Conservation (phyloP, 2,888 invertebrate genomes). For the Luperina testacea region DNA sequence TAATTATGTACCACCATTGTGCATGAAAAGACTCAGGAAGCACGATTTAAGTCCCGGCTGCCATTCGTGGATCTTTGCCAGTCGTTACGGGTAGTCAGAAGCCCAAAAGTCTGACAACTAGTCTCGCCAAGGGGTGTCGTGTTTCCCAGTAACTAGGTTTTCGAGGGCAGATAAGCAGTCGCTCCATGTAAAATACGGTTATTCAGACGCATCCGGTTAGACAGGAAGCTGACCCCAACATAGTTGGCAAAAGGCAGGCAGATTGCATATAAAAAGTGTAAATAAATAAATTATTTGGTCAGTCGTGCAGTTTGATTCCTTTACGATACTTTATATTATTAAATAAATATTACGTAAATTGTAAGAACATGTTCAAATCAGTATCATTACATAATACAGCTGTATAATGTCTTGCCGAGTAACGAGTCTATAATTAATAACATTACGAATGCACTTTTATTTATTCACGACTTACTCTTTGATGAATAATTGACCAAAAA, state of each 20-base stretch:
- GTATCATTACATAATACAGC: too few relatives aligned
- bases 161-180: not conserved
- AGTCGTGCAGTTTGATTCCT: not conserved
- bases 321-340: not conserved
- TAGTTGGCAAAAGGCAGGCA: too few relatives aligned
- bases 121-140: not conserved
- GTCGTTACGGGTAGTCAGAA: not conserved
- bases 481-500: conserved; percentile 37
- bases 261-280: not conserved
- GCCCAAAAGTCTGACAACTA: not conserved
- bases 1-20: not conserved
- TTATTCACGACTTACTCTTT: conserved; percentile 1
- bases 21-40: not conserved
- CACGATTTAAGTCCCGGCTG: not conserved
- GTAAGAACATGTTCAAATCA: not conserved
- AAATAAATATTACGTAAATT: not conserved
- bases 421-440: not conserved
- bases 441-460: conserved; percentile 6
- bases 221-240: too few relatives aligned
- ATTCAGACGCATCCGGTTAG: not conserved
- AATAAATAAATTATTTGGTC: not conserved
- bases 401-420: not conserved
- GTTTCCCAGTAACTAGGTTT: not conserved
- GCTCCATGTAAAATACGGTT: not conserved
- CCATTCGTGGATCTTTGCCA: not conserved